These are phyloP conservation scores for Dasypus novemcinctus DNA, from an alignment of 2,113 vertebrate genomes.

Conservation along the genomic window DNA sequence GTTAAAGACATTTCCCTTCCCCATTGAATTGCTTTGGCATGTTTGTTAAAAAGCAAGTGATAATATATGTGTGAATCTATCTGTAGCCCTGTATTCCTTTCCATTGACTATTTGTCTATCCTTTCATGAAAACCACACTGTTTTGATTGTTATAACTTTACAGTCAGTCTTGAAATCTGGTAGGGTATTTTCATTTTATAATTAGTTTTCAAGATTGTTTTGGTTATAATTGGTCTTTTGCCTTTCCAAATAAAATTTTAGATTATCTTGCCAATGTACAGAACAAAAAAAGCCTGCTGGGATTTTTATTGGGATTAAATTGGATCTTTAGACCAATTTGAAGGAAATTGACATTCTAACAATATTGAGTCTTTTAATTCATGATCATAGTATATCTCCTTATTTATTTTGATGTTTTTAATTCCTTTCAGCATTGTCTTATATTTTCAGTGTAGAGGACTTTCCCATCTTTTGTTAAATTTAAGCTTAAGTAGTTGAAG, in stretches of 20 bases:
- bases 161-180: not conserved
- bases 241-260: conserved; percentile 31
- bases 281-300: not conserved
- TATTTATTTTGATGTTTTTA: not conserved
- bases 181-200: conserved; percentile 7
- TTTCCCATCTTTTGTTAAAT: conserved; percentile 37
- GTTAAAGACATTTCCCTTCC: not conserved
- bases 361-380: not conserved
- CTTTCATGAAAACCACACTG: not conserved
- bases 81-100: not conserved
- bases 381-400: not conserved
- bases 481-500: not conserved
- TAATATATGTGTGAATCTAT: not conserved
- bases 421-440: conserved; percentile 1
- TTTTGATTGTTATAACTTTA: conserved; percentile 7
- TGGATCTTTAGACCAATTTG: not conserved
- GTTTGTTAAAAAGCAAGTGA: not conserved
- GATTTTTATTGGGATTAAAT: not conserved
- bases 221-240: not conserved
- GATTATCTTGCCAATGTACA: not conserved
- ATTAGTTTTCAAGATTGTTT: conserved; percentile 36
- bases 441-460: not conserved
- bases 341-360: not conserved
- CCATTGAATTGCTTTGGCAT: not conserved
- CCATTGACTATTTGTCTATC: not conserved